phyloP scores from a whole-genome alignment of 1,140 invertebrate genomes.

The Venturia canescens region DNA sequence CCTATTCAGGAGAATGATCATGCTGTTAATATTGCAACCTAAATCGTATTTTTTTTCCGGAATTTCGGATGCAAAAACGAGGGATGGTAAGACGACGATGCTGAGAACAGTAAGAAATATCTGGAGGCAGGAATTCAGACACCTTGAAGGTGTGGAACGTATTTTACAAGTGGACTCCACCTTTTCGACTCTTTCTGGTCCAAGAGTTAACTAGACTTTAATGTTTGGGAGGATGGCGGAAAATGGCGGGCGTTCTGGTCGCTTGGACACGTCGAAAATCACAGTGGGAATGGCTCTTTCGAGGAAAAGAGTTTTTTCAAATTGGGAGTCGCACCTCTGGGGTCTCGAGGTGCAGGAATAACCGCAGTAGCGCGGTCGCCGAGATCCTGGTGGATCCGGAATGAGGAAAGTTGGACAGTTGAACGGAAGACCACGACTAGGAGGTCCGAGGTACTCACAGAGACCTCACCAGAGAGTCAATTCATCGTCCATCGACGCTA shows the following conservation, averaged over 20 bases:
- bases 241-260: constrained; percentile 60
- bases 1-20: no score
- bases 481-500: constrained; percentile 51
- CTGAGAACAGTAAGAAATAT: no score
- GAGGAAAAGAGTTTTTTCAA: constrained; percentile 12
- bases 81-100: no score
- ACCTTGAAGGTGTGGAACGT: background rate
- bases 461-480: constrained; percentile 40
- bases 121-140: background rate
- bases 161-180: background rate
- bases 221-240: constrained; percentile 59
- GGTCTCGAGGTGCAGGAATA: background rate
- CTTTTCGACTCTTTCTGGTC: background rate
- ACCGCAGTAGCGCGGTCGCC: constrained; percentile 1
- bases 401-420: background rate
- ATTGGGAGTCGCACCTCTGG: constrained; percentile 9
- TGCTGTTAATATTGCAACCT: no score
- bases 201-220: constrained; percentile 68
- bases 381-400: background rate
- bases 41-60: no score
- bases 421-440: background rate
- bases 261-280: background rate
- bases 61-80: no score
- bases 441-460: constrained; percentile 27
- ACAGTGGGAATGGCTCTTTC: background rate